Percentiles rank a stretch among this genome's conserved stretches.
phyloP scores from a whole-genome alignment of 2,888 invertebrate genomes.

The Cataglyphis altisquamis region DNA sequence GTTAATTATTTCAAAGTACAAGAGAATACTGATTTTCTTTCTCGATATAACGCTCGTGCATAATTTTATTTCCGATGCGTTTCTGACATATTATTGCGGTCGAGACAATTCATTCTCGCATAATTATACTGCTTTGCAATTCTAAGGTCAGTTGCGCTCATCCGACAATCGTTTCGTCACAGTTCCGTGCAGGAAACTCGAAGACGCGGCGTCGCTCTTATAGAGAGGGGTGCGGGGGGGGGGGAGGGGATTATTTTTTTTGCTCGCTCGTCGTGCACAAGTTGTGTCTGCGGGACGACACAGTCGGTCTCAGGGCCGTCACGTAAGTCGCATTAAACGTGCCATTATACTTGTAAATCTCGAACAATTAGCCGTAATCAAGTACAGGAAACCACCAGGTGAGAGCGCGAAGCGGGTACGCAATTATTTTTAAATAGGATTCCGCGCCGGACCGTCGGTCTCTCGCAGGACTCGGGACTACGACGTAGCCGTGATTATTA shows the following conservation, averaged over 20 bases:
- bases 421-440: constrained; percentile 86
- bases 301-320: constrained; percentile 78
- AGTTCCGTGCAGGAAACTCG: constrained; percentile 49
- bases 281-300: constrained; percentile 65
- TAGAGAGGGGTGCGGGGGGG: too few species aligned
- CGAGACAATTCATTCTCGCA: constrained; percentile 31
- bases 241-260: constrained; percentile 46
- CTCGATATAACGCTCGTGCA: constrained; percentile 1
- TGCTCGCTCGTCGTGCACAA: constrained; percentile 41
- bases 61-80: constrained; percentile 37
- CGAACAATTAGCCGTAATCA: constrained; percentile 86
- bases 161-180: constrained; percentile 53
- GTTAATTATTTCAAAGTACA: neutral
- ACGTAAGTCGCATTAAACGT: constrained; percentile 83
- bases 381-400: constrained; percentile 83
- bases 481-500: constrained; percentile 80
- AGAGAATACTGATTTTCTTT: neutral
- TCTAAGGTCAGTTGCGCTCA: constrained; percentile 51
- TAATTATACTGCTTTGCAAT: constrained; percentile 53
- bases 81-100: constrained; percentile 5
- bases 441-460: constrained; percentile 75
- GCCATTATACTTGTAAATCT: constrained; percentile 86
- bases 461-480: constrained; percentile 79
- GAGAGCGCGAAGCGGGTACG: constrained; percentile 76
- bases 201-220: constrained; percentile 36